Percentiles rank a stretch among this genome's conserved stretches.
phyloP scores from a whole-genome alignment of 2,797 vertebrate species.

The Tragopan temminckii region DNA sequence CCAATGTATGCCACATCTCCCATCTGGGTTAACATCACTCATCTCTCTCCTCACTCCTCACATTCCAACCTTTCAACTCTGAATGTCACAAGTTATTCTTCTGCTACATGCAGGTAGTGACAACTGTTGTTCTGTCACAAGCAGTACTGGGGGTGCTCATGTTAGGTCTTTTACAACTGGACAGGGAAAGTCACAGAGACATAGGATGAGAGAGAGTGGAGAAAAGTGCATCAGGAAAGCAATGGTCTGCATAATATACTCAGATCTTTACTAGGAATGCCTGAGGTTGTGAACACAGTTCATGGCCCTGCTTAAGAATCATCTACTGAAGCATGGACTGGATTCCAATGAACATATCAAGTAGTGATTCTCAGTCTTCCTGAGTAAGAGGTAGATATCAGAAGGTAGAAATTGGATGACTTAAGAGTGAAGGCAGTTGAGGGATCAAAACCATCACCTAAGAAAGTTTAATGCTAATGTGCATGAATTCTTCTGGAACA shows the following conservation, averaged over 20 bases:
- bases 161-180: background rate
- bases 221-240: background rate
- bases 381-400: background rate
- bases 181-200: background rate
- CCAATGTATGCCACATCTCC: background rate
- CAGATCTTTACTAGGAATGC: background rate
- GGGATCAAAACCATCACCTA: background rate
- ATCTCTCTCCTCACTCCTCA: background rate
- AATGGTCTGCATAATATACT: background rate
- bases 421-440: background rate
- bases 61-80: background rate
- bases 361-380: background rate
- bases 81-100: too few relatives aligned
- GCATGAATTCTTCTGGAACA: background rate
- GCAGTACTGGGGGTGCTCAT: background rate
- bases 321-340: background rate
- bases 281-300: background rate
- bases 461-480: background rate
- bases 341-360: background rate
- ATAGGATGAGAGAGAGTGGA: background rate
- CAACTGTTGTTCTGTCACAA: background rate
- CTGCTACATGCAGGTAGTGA: background rate
- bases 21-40: background rate
- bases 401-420: background rate
- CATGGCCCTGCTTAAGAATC: background rate